These are phyloP conservation scores for Eurystomus gularis DNA, from an alignment of 2,113 vertebrate genomes.

Conservation along the genomic window DNA sequence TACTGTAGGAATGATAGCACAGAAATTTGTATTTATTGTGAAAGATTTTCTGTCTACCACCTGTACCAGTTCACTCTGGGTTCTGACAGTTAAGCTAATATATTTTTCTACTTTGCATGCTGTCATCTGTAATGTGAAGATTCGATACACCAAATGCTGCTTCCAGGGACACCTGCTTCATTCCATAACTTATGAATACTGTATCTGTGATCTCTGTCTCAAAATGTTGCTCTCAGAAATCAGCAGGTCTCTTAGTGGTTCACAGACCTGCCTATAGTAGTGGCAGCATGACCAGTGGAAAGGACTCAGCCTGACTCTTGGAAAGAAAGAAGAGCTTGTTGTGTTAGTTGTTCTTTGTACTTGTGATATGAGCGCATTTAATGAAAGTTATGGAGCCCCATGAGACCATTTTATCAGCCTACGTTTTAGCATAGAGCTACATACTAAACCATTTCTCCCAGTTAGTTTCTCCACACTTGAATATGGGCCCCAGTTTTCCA, in stretches of 20 bases:
- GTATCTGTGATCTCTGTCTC: not conserved
- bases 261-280: not conserved
- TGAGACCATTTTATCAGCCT: not conserved
- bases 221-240: not conserved
- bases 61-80: not conserved
- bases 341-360: not conserved
- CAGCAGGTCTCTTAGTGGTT: not conserved
- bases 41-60: not conserved
- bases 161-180: not conserved
- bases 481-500: slow-evolving; percentile 9
- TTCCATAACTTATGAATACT: not conserved
- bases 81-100: not conserved
- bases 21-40: not conserved
- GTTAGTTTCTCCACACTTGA: slow-evolving; percentile 7
- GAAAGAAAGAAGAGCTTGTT: not conserved
- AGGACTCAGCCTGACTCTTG: not conserved
- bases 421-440: not conserved
- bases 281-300: not conserved
- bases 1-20: not conserved
- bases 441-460: slow-evolving; percentile 28
- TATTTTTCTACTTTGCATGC: not conserved
- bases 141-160: not conserved
- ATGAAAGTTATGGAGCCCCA: not conserved
- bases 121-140: not conserved
- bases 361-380: not conserved